Evolutionary conservation across 2,797 vertebrate species (phyloP).

Genomic region (Tragelaphus oryx): DNA sequence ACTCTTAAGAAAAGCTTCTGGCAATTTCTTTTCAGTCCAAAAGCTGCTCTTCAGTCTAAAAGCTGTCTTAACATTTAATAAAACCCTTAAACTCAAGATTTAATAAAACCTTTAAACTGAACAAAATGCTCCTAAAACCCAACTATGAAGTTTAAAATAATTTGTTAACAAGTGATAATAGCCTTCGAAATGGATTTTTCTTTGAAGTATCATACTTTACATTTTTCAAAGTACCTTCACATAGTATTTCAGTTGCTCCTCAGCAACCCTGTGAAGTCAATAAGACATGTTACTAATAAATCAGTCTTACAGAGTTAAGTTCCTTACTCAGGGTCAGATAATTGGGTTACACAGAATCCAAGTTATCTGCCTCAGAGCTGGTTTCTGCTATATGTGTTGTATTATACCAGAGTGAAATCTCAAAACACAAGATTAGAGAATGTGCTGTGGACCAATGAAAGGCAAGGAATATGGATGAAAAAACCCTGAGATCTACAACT

Average conservation of each 20-base stretch:
- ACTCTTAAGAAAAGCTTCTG: not conserved
- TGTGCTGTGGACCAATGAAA: not conserved
- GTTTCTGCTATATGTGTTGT: not conserved
- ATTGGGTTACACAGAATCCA: not conserved
- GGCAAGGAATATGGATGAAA: not conserved
- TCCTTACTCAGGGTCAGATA: not conserved
- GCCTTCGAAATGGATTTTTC: not conserved
- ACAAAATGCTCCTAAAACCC: not conserved
- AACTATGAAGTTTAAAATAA: not conserved
- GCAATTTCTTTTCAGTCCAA: constrained; percentile 10
- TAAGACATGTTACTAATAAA: constrained; percentile 34
- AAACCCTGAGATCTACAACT: not conserved
- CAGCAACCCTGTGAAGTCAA: not conserved
- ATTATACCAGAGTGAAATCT: not conserved
- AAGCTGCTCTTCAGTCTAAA: not conserved
- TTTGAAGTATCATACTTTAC: not conserved
- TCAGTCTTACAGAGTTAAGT: constrained; percentile 28
- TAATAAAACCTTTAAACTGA: constrained; percentile 1
- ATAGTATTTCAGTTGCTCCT: not conserved
- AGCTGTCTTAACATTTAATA: constrained; percentile 29
- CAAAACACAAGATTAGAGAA: constrained; percentile 1
- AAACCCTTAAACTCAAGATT: not conserved
- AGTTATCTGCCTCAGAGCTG: not conserved
- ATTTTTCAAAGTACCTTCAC: constrained; percentile 34
- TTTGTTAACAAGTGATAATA: constrained; percentile 16